Base-by-base conservation (phyloP, 2,888 invertebrate genomes). In the Leptinotarsa juncta region DNA sequence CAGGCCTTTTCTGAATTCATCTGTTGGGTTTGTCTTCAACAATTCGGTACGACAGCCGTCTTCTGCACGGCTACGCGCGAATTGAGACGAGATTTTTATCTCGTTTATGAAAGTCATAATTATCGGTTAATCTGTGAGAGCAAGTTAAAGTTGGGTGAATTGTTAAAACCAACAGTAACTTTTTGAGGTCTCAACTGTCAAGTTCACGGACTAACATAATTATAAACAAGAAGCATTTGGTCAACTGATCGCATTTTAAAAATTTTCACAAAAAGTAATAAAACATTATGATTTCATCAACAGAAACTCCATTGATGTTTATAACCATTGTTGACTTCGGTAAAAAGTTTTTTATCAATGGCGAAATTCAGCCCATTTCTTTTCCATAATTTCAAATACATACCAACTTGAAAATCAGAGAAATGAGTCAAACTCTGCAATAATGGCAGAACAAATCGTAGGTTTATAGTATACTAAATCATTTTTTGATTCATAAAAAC, bases 91-190 rank as follows among this genome's bases (percentile, higher is more conserved):
- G 81, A 74, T 67, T n/a, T 18, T 4, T 20, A 26, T 42, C 73
- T 70, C 66, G 70, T 67, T 71, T 70, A 57, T 65, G 71, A 68
- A 68, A 73, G 76, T 81, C 79, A 78, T 81, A 78, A 81, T 77
- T 73, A 78, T 82, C 82, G 81, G 82, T 83, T 32, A 78, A 79
- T 81, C 82, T 83, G 82, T 82, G 77, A 78, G 68, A 55, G 18
- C 70, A 81, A 82, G 82, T 84, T 84, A 83, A 81, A 81, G 84
- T 85, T 86, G 83, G 83, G 83, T 83, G 87, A 87, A 87, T 87
- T 87, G 87, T 88, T 86, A 87, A 88, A 88, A 87, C 87, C 88
- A 88, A 88, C 87, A 87, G 88, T 88, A 87, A 85, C 87, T 86
- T 88, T 88, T 88, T 88, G 88, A 88, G 88, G 88, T 87, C 88